phyloP scores from a whole-genome alignment of 2,113 vertebrate genomes.

The Sus scrofa region DNA sequence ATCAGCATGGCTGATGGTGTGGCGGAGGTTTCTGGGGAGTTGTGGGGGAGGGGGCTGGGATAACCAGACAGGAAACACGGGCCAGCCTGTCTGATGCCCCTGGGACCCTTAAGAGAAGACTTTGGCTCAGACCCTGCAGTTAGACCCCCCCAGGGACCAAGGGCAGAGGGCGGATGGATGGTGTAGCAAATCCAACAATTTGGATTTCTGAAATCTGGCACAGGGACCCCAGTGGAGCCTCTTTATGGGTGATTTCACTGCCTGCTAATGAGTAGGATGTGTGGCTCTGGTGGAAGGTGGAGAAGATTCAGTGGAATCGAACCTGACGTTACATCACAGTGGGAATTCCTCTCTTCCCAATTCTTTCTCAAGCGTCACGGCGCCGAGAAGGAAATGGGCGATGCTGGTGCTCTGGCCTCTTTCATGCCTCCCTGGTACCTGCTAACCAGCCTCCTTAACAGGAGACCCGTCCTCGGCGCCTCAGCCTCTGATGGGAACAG shows the following conservation, averaged over 20 bases:
- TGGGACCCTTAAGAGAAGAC: background rate
- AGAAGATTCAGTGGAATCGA: rapidly evolving
- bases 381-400: background rate
- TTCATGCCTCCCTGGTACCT: background rate
- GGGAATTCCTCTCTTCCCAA: background rate
- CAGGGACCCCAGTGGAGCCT: background rate
- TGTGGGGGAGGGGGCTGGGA: background rate
- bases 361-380: background rate
- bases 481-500: rapidly evolving
- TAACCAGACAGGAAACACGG: background rate
- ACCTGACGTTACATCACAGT: rapidly evolving
- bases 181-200: background rate
- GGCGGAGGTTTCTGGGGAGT: slow-evolving; percentile 22
- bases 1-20: background rate
- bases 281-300: rapidly evolving
- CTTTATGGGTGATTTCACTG: background rate
- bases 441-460: background rate
- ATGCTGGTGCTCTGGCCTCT: rapidly evolving
- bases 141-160: background rate
- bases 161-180: background rate
- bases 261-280: background rate
- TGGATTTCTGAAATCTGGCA: background rate
- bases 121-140: background rate
- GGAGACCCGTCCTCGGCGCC: background rate
- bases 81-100: background rate